Evolutionary conservation across 2,113 vertebrate species (phyloP), one percentile per base, ranked within the genome.

Genomic region (Phodopus roborovskii): DNA sequence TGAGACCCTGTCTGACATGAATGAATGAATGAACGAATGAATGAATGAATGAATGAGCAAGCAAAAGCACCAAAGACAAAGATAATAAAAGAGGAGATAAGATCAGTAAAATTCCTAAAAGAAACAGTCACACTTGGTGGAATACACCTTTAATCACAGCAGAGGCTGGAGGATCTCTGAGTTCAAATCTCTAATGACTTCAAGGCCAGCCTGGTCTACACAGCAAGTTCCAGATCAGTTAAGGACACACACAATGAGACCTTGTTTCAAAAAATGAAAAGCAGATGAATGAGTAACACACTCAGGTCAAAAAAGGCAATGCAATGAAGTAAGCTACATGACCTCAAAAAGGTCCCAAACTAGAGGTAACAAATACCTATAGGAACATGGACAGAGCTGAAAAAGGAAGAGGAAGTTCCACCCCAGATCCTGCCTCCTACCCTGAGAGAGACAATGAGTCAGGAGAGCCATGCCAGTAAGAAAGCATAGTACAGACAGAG

Each of bases 41-140:
- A 36, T 68, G 60, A 62, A 26, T 62, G 66, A 45, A 45, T 45
- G 45, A 45, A 45, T 45, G 45, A 45, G 3, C 45, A 45, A 71
- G 68, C 5, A 71, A 71, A n/a, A n/a, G 68, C 68, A 36, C 68
- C 68, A 71, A 7, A 7, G 36, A 20, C 39, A 75, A 81, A 88
- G 33, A 75, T 3, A 91, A 70, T 71, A 7, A 78, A 96, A 93
- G 78, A 93, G 45, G 28, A 68, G 33, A 74, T 11, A 75, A 82
- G 56, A 88, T 30, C 28, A 92, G 71, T 39, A 92, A 83, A 58
- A 66, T 48, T 39, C 70, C 11, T 88, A 13, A 93, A 95, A 93
- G 94, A 19, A 70, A 68, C 64, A n/a, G 68, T n/a, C 68, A n/a
- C 16, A 70, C 33, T n/a, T n/a, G 33, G 33, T 56, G 19, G 78